A percentile compares a stretch with the other conserved stretches of the same genome.
Conservation (phyloP, 1,140 invertebrate genomes). For the Hetaerina americana region DNA sequence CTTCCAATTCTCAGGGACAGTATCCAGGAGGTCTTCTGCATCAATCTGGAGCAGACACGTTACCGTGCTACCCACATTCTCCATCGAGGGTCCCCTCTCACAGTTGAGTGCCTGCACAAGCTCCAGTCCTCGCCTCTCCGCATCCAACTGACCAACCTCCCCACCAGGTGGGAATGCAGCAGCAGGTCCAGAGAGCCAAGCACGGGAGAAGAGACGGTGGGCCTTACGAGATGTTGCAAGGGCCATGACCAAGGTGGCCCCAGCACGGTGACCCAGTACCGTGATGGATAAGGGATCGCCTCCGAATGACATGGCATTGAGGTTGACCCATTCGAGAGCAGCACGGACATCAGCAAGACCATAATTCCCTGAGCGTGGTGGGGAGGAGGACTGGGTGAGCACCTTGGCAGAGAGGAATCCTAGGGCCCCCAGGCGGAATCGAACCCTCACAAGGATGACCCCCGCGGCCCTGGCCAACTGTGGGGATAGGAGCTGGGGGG, state of each 20-base stretch:
- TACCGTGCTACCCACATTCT: background rate
- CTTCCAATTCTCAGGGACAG: conserved; percentile 52
- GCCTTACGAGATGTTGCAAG: conserved; percentile 39
- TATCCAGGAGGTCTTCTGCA: conserved; percentile 46
- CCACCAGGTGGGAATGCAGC: background rate
- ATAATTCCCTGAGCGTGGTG: conserved; percentile 69
- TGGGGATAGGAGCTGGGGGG: background rate
- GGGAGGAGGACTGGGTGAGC: conserved; percentile 51
- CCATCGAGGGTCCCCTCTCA: background rate
- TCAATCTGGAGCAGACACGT: conserved; percentile 21
- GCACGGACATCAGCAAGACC: conserved; percentile 68
- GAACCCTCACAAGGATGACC: background rate
- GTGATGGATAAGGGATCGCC: conserved; percentile 60
- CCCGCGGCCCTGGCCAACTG: background rate
- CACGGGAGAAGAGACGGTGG: background rate
- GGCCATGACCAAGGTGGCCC: conserved; percentile 61
- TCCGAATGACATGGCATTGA: conserved; percentile 70
- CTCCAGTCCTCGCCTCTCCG: conserved; percentile 41
- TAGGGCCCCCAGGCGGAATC: conserved; percentile 46
- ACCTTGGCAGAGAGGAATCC: conserved; percentile 63
- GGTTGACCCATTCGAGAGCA: conserved; percentile 64
- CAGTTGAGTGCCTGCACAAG: conserved; percentile 38
- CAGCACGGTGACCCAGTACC: conserved; percentile 64
- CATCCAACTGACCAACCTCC: conserved; percentile 36
- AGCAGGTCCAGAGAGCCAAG: background rate